phyloP scores from a whole-genome alignment of 2,113 vertebrate genomes.

The Mobula birostris region DNA sequence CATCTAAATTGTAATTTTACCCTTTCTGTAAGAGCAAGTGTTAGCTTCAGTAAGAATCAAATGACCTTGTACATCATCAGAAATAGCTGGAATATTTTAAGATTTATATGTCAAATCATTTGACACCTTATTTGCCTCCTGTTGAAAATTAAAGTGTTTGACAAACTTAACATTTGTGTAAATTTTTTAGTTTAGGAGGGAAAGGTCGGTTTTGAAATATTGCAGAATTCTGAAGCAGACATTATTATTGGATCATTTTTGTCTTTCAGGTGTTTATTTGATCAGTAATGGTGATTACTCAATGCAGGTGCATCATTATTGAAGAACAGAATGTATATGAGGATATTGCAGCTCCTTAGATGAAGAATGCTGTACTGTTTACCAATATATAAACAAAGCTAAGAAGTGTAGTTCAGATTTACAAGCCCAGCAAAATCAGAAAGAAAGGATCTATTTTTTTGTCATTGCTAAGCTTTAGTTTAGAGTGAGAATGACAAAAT shows the following conservation, averaged over 20 bases:
- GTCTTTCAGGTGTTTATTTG: neutral
- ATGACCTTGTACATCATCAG: neutral
- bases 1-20: neutral
- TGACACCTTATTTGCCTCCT: neutral
- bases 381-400: neutral
- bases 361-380: neutral
- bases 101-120: neutral
- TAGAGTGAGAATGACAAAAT: neutral
- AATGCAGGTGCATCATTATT: neutral
- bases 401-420: neutral
- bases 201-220: neutral
- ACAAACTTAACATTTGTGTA: neutral
- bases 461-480: neutral
- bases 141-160: neutral
- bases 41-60: neutral
- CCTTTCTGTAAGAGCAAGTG: neutral
- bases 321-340: neutral
- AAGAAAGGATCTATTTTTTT: neutral
- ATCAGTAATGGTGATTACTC: constrained; percentile 3
- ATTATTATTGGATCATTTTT: neutral
- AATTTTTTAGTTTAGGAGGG: neutral
- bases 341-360: neutral
- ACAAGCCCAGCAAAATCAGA: neutral
- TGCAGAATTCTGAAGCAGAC: neutral
- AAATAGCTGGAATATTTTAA: neutral